Conservation (phyloP, 2,888 invertebrate species). For the Microctonus aethiopoides region DNA sequence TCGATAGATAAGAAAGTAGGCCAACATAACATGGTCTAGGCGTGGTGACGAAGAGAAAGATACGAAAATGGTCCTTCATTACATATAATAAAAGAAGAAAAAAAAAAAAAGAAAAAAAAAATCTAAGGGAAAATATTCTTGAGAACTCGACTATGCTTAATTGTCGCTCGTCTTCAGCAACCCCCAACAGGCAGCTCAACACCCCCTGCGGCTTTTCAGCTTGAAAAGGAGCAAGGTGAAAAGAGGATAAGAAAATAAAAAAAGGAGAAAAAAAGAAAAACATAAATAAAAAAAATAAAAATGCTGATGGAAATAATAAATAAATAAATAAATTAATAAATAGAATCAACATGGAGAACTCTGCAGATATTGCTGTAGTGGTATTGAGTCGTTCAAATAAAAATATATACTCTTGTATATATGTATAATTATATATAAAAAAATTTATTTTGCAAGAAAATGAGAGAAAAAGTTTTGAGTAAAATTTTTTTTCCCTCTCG, state of each 20-base stretch:
- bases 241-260: background rate
- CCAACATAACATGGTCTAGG: constrained; percentile 28
- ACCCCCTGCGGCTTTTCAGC: background rate
- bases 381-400: background rate
- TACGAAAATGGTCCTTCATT: constrained; percentile 19
- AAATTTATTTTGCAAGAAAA: too few species aligned
- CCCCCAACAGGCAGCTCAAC: background rate
- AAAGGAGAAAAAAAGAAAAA: background rate
- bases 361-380: background rate
- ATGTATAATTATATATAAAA: too few species aligned
- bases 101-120: constrained; percentile 25
- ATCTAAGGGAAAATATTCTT: too few species aligned
- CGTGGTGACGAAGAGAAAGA: background rate
- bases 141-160: constrained; percentile 25
- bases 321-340: background rate
- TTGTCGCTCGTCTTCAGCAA: constrained; percentile 10
- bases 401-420: too few species aligned
- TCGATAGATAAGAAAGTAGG: constrained; percentile 44
- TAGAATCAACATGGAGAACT: background rate
- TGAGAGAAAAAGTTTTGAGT: too few species aligned
- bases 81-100: background rate
- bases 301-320: background rate
- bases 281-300: background rate
- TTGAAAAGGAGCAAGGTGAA: background rate
- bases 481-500: too few species aligned